phyloP scores from a whole-genome alignment of 1,140 invertebrate species.

The Hylaeus anthracinus region DNA sequence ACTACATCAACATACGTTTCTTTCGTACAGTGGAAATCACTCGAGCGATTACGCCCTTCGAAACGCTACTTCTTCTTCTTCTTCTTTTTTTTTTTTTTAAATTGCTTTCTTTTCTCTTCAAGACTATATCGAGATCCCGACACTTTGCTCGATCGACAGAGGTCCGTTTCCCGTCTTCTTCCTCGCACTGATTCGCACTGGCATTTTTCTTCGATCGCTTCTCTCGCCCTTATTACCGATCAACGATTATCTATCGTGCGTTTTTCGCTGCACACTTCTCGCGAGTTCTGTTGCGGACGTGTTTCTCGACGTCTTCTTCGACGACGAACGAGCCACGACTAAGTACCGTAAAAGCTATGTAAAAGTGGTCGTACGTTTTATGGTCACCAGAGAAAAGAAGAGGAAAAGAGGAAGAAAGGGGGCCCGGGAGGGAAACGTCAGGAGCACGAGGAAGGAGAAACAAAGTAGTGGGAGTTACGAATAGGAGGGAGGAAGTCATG shows the following conservation, averaged over 20 bases:
- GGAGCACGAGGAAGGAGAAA: conserved; percentile 19
- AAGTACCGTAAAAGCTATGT: conserved; percentile 62
- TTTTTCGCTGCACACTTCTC: conserved; percentile 15
- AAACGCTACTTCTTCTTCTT: no score
- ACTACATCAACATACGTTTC: background rate
- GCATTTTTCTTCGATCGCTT: conserved; percentile 12
- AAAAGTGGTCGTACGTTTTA: conserved; percentile 56
- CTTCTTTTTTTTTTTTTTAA: no score
- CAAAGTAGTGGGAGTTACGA: background rate
- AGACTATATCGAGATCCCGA: background rate
- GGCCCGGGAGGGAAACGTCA: background rate
- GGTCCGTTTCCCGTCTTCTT: conserved; percentile 10
- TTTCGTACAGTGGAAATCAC: background rate
- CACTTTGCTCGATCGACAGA: background rate
- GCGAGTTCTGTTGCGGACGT: conserved; percentile 12
- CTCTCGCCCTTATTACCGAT: background rate
- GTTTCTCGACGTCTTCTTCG: conserved; percentile 49
- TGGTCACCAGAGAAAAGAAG: conserved; percentile 30
- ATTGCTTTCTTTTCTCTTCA: no score
- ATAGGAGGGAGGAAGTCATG: background rate
- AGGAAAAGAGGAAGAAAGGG: conserved; percentile 1
- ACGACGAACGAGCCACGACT: conserved; percentile 57
- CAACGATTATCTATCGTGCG: background rate
- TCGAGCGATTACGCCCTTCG: background rate
- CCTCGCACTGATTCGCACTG: background rate